A percentile compares a stretch with the other conserved stretches of the same genome.
Conservation (phyloP, 2,113 vertebrate genomes). For the Syngnathus floridae region DNA sequence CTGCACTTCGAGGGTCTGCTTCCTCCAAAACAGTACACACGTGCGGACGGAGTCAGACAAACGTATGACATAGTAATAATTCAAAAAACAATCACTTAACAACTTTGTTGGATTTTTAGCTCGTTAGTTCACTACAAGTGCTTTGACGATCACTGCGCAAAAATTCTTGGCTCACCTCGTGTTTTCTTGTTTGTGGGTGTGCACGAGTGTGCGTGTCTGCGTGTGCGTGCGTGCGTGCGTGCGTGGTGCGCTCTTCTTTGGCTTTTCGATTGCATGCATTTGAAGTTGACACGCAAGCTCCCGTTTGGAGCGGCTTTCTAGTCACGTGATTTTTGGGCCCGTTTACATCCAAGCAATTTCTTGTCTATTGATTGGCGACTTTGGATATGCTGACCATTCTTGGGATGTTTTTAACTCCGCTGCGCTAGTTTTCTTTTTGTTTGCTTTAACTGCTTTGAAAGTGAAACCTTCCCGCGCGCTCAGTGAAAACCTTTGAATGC, state of each 20-base stretch:
- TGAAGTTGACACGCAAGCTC: not conserved
- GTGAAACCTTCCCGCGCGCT: not conserved
- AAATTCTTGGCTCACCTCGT: not conserved
- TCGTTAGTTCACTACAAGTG: not conserved
- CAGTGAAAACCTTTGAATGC: not conserved
- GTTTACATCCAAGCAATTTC: not conserved
- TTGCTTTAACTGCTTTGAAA: not conserved
- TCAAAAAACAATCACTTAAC: not conserved
- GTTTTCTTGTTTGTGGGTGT: not conserved
- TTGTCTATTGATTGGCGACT: not conserved
- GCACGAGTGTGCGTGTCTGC: not conserved
- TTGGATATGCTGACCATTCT: not conserved
- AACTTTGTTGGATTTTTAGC: not conserved
- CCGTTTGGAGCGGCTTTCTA: not conserved
- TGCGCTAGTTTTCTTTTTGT: not conserved
- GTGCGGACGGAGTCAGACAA: not conserved
- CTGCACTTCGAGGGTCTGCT: not conserved
- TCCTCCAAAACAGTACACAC: not conserved
- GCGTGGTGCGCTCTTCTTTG: not conserved
- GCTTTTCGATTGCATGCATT: constrained; percentile 5
- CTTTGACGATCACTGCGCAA: not conserved
- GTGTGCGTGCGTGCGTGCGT: not conserved
- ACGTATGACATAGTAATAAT: not conserved
- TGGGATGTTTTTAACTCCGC: not conserved
- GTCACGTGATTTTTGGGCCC: not conserved